Percentiles rank a stretch among this genome's conserved stretches.
phyloP scores from a whole-genome alignment of 2,888 invertebrate species.

The Adelognathus sp. region DNA sequence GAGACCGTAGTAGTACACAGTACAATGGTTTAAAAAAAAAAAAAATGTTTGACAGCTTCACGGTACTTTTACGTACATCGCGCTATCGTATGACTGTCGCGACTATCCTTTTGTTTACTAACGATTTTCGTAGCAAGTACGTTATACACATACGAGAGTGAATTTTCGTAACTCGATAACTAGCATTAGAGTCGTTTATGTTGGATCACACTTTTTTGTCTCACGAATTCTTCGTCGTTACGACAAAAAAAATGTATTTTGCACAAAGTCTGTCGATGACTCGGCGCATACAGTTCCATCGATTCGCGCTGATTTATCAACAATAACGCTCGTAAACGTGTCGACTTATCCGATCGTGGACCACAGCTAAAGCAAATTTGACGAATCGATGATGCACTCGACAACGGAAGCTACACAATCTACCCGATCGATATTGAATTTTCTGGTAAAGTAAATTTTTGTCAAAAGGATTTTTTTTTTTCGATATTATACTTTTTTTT shows the following conservation, averaged over 20 bases:
- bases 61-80: too few species aligned
- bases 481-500: neutral
- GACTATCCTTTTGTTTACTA: neutral
- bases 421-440: neutral
- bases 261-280: neutral
- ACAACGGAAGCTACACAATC: neutral
- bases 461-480: neutral
- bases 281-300: neutral
- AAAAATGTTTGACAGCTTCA: too few species aligned
- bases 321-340: neutral
- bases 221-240: neutral
- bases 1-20: too few species aligned
- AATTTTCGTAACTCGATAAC: slow-evolving; percentile 17
- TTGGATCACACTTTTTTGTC: neutral
- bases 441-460: neutral
- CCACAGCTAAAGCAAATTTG: neutral
- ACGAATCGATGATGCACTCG: neutral
- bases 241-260: neutral
- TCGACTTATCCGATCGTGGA: slow-evolving; percentile 6
- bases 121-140: slow-evolving; percentile 8
- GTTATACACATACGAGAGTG: slow-evolving; percentile 18
- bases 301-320: neutral
- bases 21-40: too few species aligned
- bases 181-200: neutral
- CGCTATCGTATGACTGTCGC: neutral